phyloP scores from a whole-genome alignment of 2,113 vertebrate species.

The Arothron firmamentum region DNA sequence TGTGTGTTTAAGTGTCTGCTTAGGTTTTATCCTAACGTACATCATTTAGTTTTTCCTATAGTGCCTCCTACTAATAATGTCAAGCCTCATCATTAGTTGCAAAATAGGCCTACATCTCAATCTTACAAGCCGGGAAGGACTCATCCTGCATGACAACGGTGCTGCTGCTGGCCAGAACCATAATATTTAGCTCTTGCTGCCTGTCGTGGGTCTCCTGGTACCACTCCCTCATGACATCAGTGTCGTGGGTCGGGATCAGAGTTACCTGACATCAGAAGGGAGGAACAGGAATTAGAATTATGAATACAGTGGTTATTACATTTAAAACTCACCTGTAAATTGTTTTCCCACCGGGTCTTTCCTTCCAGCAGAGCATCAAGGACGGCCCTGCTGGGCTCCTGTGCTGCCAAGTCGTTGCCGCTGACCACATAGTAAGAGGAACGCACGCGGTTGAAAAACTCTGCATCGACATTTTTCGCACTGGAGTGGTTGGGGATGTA shows the following conservation, averaged over 20 bases:
- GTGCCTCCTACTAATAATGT: constrained; percentile 6
- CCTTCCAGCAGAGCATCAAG: constrained; percentile 92
- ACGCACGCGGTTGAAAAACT: constrained; percentile 94
- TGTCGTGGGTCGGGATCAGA: constrained; percentile 95
- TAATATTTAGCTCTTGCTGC: constrained; percentile 95
- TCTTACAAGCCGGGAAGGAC: constrained; percentile 97
- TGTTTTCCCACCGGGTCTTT: constrained; percentile 91
- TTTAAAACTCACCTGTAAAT: constrained; percentile 82
- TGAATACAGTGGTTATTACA: not conserved
- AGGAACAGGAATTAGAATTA: too few species aligned
- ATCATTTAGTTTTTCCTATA: constrained; percentile 29
- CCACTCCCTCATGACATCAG: constrained; percentile 97
- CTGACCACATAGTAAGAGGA: constrained; percentile 97
- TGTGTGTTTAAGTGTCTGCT: constrained; percentile 35
- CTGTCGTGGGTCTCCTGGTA: constrained; percentile 98
- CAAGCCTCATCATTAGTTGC: not conserved
- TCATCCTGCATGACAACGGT: constrained; percentile 99
- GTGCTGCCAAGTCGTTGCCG: constrained; percentile 86
- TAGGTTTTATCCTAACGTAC: constrained; percentile 38
- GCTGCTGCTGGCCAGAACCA: constrained; percentile 98
- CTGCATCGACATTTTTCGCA: constrained; percentile 90
- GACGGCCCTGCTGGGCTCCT: constrained; percentile 90
- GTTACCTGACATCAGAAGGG: constrained; percentile 80
- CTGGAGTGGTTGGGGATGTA: constrained; percentile 98
- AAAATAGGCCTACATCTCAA: constrained; percentile 82